These are phyloP conservation scores for Planiliza haematocheilus DNA, from an alignment of 2,113 vertebrate genomes.

Conservation along the genomic window DNA sequence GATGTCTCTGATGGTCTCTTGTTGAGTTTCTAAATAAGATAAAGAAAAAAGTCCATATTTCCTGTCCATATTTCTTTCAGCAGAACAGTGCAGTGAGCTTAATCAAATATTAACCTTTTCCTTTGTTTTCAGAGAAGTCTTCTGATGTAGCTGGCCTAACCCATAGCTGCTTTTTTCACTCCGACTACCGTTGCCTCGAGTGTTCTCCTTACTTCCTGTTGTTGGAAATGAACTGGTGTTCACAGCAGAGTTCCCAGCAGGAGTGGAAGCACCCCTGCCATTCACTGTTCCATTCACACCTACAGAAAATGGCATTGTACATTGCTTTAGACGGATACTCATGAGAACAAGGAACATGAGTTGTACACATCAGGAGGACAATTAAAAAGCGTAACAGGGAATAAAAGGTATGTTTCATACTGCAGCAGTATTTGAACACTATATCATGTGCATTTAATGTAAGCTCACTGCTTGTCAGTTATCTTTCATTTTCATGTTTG, in stretches of 20 bases:
- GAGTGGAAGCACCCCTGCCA: slow-evolving; percentile 83
- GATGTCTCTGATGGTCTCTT: slow-evolving; percentile 89
- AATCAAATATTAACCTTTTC: slow-evolving; percentile 85
- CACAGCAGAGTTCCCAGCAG: slow-evolving; percentile 80
- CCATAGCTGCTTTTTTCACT: slow-evolving; percentile 81
- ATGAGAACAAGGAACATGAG: slow-evolving; percentile 19
- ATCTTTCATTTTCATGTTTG: slow-evolving; percentile 4
- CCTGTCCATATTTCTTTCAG: background rate
- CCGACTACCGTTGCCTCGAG: slow-evolving; percentile 77
- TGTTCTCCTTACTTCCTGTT: slow-evolving; percentile 79
- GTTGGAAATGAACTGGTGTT: slow-evolving; percentile 80
- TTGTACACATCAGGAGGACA: slow-evolving; percentile 16
- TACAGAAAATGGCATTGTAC: slow-evolving; percentile 66
- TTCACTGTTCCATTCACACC: slow-evolving; percentile 89
- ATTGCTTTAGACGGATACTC: slow-evolving; percentile 29
- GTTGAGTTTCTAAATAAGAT: slow-evolving; percentile 83
- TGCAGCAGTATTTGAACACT: background rate
- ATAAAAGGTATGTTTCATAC: no score
- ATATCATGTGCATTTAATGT: background rate
- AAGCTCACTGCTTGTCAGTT: background rate
- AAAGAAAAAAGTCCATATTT: slow-evolving; percentile 16
- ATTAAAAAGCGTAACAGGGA: background rate
- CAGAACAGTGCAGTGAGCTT: background rate
- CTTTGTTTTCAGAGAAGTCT: slow-evolving; percentile 85
- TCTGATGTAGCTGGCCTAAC: slow-evolving; percentile 80